Evolutionary conservation across 30 jellyfish, hydroid and myxozoan genomes (phyloP), one percentile per base, ranked within the genome.

Genomic region (Haliclystus octoradiatus): DNA sequence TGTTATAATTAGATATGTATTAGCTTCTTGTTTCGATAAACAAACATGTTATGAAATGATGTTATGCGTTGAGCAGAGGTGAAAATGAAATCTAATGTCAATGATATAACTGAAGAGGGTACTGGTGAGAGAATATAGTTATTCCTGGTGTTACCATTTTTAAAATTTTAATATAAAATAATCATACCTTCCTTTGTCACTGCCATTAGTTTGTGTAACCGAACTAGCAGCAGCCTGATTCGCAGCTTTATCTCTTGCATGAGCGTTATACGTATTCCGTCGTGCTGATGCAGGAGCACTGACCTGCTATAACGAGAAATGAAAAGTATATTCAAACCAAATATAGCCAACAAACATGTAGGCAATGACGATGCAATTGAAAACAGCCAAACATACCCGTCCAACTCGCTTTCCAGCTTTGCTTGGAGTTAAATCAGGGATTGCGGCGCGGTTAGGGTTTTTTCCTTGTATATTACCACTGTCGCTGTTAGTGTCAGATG

Each of bases 241-340:
- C 25, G 85, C 83, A 33, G 77, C 75, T 28, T 65, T 66, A 80
- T 77, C 75, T 19, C 94, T 4, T 28, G 84, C 92, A 28, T 73
- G 88, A 28, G 88, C 84, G 57, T 40, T 40, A 27, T 78, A 85
- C 27, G 93, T 85, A 61, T 79, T 75, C 31, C 96, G 50, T 26
- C 96, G 78, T 28, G 89, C 79, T 2, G 96, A 64, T 1, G 91
- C 70, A 3, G 96, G 96, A 14, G 96, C 96, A 74, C 96, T 85
- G 32, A 70, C 83, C 53, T 77, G 93, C 96, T 85, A 52, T 25
- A 63, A 66, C 19, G 40, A 30, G 29, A 5, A 26, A 19, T 22
- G 64, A 25, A 30, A 33, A 66, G 2, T 12, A 27, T n/a, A 28
- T 49, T 14, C 9, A 15, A 71, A 71, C 27, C n/a, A 12, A 13